Evolutionary conservation across 2,888 invertebrate genomes (phyloP).

Genomic region (Lumbricus terrestris): DNA sequence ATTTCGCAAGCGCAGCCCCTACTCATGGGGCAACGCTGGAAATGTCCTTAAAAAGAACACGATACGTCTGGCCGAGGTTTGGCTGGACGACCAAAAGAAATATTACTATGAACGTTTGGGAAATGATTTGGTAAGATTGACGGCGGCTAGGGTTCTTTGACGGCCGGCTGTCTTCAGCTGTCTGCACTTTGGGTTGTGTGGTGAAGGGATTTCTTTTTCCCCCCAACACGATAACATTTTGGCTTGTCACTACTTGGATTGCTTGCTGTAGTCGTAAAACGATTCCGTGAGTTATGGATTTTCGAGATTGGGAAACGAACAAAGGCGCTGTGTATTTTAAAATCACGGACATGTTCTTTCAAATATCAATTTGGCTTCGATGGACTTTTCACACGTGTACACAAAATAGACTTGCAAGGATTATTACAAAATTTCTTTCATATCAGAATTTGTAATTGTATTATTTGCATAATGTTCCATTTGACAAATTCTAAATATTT

Average conservation of each 20-base stretch:
- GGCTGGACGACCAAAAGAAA: constrained; percentile 69
- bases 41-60: constrained; percentile 34
- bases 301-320: background rate
- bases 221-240: too few species aligned
- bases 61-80: constrained; percentile 62
- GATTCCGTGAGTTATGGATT: background rate
- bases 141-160: background rate
- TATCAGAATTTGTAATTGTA: background rate
- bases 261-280: background rate
- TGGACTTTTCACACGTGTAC: background rate
- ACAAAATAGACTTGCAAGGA: background rate
- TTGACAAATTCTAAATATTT: background rate
- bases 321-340: background rate
- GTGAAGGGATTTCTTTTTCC: background rate
- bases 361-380: background rate
- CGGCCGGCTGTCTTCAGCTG: background rate
- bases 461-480: background rate
- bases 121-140: constrained; percentile 73
- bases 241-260: background rate
- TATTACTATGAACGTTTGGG: constrained; percentile 99
- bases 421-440: background rate
- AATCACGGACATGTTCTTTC: background rate
- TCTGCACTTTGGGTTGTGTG: background rate
- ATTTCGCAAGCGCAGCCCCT: constrained; percentile 36
- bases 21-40: constrained; percentile 23